Conservation (phyloP, 2,113 vertebrate species). For the Saimiri boliviensis region DNA sequence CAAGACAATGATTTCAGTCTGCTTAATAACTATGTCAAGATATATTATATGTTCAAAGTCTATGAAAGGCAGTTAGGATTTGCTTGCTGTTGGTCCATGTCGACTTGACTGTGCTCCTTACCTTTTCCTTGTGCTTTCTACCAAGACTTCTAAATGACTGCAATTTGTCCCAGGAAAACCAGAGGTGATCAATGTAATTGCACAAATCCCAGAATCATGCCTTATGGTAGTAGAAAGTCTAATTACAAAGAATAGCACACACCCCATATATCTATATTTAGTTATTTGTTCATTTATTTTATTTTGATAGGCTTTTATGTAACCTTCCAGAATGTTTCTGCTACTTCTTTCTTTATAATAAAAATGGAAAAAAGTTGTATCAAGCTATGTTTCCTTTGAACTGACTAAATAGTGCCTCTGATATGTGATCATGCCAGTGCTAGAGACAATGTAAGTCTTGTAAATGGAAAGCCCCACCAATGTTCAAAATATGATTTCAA, state of each 20-base stretch:
- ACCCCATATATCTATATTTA: background rate
- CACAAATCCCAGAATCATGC: background rate
- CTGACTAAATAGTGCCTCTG: background rate
- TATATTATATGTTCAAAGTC: background rate
- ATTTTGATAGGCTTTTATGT: background rate
- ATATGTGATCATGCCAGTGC: background rate
- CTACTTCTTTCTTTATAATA: background rate
- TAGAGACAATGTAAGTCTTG: background rate
- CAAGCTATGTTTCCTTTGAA: background rate
- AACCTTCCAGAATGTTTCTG: background rate
- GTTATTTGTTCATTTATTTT: conserved; percentile 9
- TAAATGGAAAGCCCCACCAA: background rate
- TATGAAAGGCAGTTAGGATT: background rate
- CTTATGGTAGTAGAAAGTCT: background rate
- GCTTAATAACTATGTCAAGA: background rate
- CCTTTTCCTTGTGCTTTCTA: background rate
- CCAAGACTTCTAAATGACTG: background rate
- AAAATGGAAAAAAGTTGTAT: background rate
- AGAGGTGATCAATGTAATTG: background rate
- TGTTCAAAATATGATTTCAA: background rate
- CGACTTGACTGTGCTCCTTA: background rate
- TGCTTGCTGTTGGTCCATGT: background rate
- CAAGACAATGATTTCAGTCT: background rate
- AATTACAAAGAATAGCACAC: background rate
- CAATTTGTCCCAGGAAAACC: background rate